Conservation (phyloP, 2,113 vertebrate species). For the Indicator maculatus region DNA sequence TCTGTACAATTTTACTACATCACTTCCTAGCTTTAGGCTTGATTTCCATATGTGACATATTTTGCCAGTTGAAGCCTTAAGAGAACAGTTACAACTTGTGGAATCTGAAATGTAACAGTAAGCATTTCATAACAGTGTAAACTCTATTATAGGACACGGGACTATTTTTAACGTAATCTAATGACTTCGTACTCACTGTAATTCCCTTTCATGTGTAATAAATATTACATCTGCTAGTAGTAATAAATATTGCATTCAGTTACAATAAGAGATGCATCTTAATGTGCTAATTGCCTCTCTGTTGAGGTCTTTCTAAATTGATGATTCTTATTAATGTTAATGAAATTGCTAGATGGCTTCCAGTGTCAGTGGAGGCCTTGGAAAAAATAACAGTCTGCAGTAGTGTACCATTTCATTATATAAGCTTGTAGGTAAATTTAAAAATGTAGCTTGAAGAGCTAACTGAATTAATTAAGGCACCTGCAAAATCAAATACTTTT, state of each 20-base stretch:
- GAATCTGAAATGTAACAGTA: not conserved
- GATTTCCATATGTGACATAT: not conserved
- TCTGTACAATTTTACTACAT: not conserved
- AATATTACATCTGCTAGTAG: not conserved
- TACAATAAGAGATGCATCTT: not conserved
- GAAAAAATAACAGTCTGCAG: not conserved
- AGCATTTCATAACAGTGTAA: not conserved
- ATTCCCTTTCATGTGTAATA: not conserved
- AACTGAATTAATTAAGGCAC: not conserved
- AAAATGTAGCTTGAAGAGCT: not conserved
- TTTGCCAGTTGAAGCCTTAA: not conserved
- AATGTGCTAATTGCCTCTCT: not conserved
- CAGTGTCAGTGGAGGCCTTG: not conserved
- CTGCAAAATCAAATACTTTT: not conserved
- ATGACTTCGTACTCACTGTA: not conserved
- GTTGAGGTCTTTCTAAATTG: not conserved
- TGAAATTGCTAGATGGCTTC: not conserved
- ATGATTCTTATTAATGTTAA: not conserved
- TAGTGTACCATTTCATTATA: not conserved
- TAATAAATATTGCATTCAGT: not conserved
- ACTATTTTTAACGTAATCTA: not conserved
- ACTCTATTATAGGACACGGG: not conserved
- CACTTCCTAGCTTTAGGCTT: not conserved
- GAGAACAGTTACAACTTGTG: fast-evolving
- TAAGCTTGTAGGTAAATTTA: not conserved